These are phyloP conservation scores for Condylura cristata DNA, from an alignment of 2,113 vertebrate species.

Conservation along the genomic window DNA sequence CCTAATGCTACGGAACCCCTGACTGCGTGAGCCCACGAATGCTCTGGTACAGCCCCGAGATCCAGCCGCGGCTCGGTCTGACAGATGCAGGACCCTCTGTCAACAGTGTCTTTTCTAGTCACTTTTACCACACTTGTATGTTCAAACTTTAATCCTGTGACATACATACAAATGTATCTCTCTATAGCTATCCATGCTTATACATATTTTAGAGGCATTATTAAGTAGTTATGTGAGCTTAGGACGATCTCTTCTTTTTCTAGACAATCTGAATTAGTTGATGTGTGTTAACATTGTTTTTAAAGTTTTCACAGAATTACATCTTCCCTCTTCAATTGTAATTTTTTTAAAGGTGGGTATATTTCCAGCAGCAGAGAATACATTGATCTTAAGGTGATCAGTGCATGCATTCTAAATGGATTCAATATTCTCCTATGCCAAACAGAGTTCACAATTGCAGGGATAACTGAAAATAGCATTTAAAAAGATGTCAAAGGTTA, in stretches of 20 bases:
- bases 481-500: background rate
- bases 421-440: background rate
- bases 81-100: background rate
- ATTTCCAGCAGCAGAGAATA: background rate
- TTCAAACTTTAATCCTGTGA: background rate
- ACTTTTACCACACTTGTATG: background rate
- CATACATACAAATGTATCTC: background rate
- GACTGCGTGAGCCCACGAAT: background rate
- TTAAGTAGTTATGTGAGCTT: background rate
- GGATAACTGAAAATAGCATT: background rate
- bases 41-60: background rate
- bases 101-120: background rate
- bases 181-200: background rate
- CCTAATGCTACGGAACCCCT: background rate
- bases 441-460: background rate
- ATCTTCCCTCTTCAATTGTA: background rate
- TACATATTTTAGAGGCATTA: background rate
- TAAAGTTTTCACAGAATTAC: background rate
- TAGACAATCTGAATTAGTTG: background rate
- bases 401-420: background rate
- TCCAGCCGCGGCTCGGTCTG: background rate
- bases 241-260: background rate
- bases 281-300: slow-evolving; percentile 28
- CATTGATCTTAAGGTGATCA: background rate
- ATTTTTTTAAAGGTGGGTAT: background rate